These are phyloP conservation scores for Meganola albula DNA, from an alignment of 2,888 invertebrate genomes.

Conservation along the genomic window DNA sequence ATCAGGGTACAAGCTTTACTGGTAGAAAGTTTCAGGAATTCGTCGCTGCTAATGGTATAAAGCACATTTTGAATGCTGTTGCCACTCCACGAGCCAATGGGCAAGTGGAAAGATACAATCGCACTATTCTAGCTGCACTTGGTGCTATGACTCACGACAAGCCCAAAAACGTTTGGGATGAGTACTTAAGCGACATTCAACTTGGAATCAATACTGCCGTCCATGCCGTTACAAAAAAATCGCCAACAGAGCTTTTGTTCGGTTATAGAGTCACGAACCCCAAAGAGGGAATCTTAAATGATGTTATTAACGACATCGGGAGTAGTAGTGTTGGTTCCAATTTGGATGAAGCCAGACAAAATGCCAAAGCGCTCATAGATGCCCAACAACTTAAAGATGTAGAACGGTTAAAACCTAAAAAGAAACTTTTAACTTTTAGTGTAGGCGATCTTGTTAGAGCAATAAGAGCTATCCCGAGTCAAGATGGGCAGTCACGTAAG, in stretches of 20 bases:
- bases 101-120: not conserved
- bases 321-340: no score
- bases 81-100: not conserved
- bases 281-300: no score
- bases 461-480: not conserved
- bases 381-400: no score
- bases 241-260: no score
- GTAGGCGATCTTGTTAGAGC: not conserved
- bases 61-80: not conserved
- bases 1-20: not conserved
- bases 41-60: not conserved
- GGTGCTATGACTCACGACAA: constrained; percentile 3
- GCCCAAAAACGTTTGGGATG: constrained; percentile 3
- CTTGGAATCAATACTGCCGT: constrained; percentile 10
- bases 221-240: no score
- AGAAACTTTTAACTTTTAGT: no score
- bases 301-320: no score
- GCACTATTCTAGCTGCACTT: not conserved
- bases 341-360: no score
- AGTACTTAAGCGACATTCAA: constrained; percentile 2
- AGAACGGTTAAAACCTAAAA: no score
- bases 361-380: no score
- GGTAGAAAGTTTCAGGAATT: not conserved
- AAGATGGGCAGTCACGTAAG: not conserved
- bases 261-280: no score